phyloP scores from a whole-genome alignment of 64 coral and sea anemone genomes.

The Dendrophyllia cribrosa region DNA sequence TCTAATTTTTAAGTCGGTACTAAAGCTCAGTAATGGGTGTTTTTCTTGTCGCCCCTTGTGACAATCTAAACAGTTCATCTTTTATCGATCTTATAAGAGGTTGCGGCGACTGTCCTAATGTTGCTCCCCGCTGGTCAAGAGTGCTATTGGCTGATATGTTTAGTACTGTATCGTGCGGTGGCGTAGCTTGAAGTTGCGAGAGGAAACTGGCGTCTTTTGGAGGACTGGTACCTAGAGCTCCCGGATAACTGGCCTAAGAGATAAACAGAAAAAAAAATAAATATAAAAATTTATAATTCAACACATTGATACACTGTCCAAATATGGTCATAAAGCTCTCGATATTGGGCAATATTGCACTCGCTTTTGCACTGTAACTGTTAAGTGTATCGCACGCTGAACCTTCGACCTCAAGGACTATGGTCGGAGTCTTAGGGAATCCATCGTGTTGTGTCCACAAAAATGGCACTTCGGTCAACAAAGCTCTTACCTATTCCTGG shows the following conservation, averaged over 20 bases:
- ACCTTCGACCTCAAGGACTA: too few relatives aligned
- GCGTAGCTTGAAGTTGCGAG: slow-evolving; percentile 54
- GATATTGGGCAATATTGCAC: too few relatives aligned
- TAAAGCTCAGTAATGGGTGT: slow-evolving; percentile 92
- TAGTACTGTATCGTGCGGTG: slow-evolving; percentile 80
- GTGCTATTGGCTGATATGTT: slow-evolving; percentile 60
- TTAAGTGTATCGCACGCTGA: too few relatives aligned
- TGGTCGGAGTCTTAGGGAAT: too few relatives aligned
- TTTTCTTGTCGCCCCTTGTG: slow-evolving; percentile 70
- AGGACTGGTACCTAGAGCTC: slow-evolving; percentile 79
- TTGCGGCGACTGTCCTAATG: slow-evolving; percentile 85
- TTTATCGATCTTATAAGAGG: slow-evolving; percentile 90
- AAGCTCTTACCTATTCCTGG: too few relatives aligned
- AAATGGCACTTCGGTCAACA: too few relatives aligned
- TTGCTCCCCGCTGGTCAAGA: slow-evolving; percentile 41
- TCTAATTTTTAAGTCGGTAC: background rate
- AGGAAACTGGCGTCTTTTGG: slow-evolving; percentile 81
- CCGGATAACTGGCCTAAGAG: slow-evolving; percentile 75
- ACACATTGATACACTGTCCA: too few relatives aligned
- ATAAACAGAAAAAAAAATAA: background rate
- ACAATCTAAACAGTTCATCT: slow-evolving; percentile 84
- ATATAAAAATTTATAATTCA: background rate
- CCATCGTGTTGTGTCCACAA: too few relatives aligned
- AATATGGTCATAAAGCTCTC: too few relatives aligned
- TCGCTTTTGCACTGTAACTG: too few relatives aligned